Percentiles rank a stretch among this genome's conserved stretches.
These are phyloP conservation scores for Chloroceryle aenea DNA, from an alignment of 2,113 vertebrate species.

Conservation along the genomic window DNA sequence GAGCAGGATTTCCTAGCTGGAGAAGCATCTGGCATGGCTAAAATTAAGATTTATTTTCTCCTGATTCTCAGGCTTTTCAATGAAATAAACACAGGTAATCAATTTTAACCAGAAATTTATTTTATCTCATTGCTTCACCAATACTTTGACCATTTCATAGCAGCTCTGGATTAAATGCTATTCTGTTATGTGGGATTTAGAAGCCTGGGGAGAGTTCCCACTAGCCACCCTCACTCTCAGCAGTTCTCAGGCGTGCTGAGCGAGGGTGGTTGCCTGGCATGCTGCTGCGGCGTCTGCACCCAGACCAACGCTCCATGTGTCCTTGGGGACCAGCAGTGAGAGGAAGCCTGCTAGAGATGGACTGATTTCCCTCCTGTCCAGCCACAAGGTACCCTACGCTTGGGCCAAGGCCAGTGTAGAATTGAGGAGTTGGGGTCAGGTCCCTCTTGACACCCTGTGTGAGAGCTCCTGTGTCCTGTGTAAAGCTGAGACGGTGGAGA, in stretches of 20 bases:
- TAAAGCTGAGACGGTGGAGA: not conserved
- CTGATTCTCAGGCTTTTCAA: not conserved
- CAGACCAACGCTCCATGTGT: rapidly evolving
- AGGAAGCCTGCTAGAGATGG: rapidly evolving
- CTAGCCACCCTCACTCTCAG: not conserved
- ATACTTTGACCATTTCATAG: not conserved
- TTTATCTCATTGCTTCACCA: not conserved
- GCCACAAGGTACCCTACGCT: not conserved
- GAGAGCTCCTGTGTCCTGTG: not conserved
- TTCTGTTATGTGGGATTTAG: not conserved
- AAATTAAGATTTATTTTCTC: not conserved
- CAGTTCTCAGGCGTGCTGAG: rapidly evolving
- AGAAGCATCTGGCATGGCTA: not conserved
- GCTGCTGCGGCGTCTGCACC: rapidly evolving
- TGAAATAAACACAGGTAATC: not conserved
- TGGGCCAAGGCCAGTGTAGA: not conserved
- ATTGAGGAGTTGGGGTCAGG: not conserved
- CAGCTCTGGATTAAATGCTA: not conserved
- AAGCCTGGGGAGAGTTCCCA: not conserved
- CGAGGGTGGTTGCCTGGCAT: rapidly evolving
- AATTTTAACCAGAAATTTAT: not conserved
- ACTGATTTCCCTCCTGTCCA: not conserved
- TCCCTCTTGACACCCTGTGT: not conserved
- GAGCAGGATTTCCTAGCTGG: not conserved
- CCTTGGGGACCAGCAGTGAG: not conserved